phyloP scores from a whole-genome alignment of 2,113 vertebrate species.

The Microcebus ravelobensis region DNA sequence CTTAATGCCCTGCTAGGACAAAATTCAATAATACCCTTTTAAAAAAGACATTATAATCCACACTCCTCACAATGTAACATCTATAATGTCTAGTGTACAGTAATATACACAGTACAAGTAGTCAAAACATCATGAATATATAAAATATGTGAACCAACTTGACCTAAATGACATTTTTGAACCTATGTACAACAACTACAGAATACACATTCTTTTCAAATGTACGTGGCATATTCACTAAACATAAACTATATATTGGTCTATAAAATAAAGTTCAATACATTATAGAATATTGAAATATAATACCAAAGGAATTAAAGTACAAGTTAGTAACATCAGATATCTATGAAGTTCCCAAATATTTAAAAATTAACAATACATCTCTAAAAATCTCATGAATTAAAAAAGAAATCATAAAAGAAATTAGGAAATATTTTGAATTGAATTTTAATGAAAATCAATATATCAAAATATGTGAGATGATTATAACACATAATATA shows the following conservation, averaged over 20 bases:
- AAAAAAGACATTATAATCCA: not conserved
- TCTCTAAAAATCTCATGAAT: not conserved
- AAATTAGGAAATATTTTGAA: slow-evolving; percentile 32
- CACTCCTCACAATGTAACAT: not conserved
- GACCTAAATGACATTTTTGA: not conserved
- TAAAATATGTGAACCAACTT: not conserved
- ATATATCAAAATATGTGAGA: not conserved
- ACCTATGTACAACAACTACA: not conserved
- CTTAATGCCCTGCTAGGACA: not conserved
- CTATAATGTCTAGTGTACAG: not conserved
- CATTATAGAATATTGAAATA: not conserved
- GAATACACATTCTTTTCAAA: slow-evolving; percentile 18
- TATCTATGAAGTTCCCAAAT: not conserved
- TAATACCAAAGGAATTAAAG: slow-evolving; percentile 23
- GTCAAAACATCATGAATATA: not conserved
- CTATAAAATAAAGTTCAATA: not conserved
- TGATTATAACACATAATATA: not conserved
- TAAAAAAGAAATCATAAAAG: not conserved
- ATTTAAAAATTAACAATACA: slow-evolving; percentile 10
- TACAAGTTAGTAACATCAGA: not conserved
- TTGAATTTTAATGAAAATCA: slow-evolving; percentile 15
- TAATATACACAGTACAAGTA: not conserved
- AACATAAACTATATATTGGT: not conserved
- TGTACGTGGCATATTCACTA: not conserved
- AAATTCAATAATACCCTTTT: not conserved